These are phyloP conservation scores for Drosophila oshimai DNA, from an alignment of 1,140 invertebrate genomes.

Conservation along the genomic window DNA sequence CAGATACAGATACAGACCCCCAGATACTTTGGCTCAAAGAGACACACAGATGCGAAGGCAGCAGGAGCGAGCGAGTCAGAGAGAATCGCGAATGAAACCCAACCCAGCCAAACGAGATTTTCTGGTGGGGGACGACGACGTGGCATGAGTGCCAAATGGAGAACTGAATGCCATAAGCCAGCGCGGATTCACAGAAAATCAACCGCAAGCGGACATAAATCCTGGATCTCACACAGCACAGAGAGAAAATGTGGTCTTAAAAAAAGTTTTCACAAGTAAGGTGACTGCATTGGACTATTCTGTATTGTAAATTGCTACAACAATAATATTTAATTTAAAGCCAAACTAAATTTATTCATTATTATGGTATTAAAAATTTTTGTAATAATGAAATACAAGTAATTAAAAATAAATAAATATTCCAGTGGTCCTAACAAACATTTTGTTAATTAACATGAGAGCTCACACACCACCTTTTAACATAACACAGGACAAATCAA, in stretches of 20 bases:
- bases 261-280: background rate
- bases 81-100: slow-evolving; percentile 9
- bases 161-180: slow-evolving; percentile 47
- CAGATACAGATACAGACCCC: slow-evolving; percentile 21
- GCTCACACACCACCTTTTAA: too few relatives aligned
- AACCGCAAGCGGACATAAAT: slow-evolving; percentile 59
- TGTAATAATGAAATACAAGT: too few relatives aligned
- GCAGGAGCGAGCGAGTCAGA: slow-evolving; percentile 2
- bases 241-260: slow-evolving; percentile 4
- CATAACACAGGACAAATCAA: too few relatives aligned
- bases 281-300: background rate
- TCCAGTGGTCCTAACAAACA: too few relatives aligned
- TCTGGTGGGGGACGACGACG: slow-evolving; percentile 36
- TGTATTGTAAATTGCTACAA: too few relatives aligned
- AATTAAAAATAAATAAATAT: too few relatives aligned
- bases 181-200: slow-evolving; percentile 44
- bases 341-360: too few relatives aligned
- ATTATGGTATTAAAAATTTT: too few relatives aligned
- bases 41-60: background rate
- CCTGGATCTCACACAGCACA: slow-evolving; percentile 34
- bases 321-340: too few relatives aligned
- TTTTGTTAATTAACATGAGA: too few relatives aligned
- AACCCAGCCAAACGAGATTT: slow-evolving; percentile 42
- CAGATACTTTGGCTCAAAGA: slow-evolving; percentile 15
- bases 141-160: slow-evolving; percentile 49